Base-by-base conservation (phyloP, 2,797 vertebrate genomes). In the Sebastes hopkinsi region DNA sequence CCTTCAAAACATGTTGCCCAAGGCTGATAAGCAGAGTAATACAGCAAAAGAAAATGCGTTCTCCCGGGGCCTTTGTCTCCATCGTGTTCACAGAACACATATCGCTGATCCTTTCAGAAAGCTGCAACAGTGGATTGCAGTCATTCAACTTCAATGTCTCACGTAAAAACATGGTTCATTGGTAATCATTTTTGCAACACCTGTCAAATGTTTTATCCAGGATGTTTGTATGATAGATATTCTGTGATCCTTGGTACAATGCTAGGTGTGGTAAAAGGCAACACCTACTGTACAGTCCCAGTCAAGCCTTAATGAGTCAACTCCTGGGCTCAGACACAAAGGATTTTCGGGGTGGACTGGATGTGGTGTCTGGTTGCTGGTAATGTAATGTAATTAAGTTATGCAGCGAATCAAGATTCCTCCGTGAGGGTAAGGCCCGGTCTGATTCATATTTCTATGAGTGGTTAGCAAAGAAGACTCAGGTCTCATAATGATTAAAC, bases 351-450 rank as follows among this genome's bases (percentile, higher is more conserved):
- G 32, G 22, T 52, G 22, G 46, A 68, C 12, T 52, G 27, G 30
- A 55, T 55, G 25, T 11, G 60, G 20, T 52, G 36, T 18, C 36
- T 65, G 56, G 46, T 14, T 4, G 36, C 72, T 54, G 59, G 10
- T 62, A 32, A 74, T 67, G 64, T 64, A 59, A 8, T 8, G 16
- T 46, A 18, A 46, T 46, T 0, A 46, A 62, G 38, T 25, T 36
- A 71, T 62, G 61, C 18, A 52, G 74, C 54, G 65, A 54, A 71
- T 60, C 76, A 20, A 66, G 85, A 77, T 85, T 88, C 66, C 66
- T 79, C 18, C 1, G 11, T 9, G 64, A 55, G 14, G 38, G 59
- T 4, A 66, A 55, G 27, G 18, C 34, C 9, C 6, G 9, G 70
- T 29, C 58, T 60, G 32, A 29, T 29, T 60, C 34, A 77, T 14